A percentile compares a stretch with the other conserved stretches of the same genome.
phyloP scores from a whole-genome alignment of 2,113 vertebrate genomes.

The Anarhynchus alexandrinus region DNA sequence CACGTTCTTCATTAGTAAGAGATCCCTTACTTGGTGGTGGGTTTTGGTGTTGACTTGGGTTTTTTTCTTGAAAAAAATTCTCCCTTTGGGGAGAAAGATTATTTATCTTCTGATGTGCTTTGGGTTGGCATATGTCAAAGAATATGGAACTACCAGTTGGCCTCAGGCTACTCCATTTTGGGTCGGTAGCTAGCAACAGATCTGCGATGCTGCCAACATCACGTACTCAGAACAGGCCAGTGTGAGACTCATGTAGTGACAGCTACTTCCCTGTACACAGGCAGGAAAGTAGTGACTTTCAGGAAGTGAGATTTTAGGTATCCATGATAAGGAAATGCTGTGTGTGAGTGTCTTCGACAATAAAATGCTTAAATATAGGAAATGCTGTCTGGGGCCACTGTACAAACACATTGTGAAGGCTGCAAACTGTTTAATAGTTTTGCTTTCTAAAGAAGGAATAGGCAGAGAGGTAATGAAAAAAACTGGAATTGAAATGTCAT shows the following conservation, averaged over 20 bases:
- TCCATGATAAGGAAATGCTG: not conserved
- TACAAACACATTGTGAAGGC: not conserved
- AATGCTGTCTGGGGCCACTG: not conserved
- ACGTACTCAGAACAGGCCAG: not conserved
- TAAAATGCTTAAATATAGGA: slow-evolving; percentile 24
- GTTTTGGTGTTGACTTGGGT: not conserved
- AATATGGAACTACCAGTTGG: not conserved
- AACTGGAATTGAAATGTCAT: not conserved
- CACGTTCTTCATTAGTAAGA: not conserved
- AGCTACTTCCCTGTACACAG: not conserved
- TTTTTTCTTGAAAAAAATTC: not conserved
- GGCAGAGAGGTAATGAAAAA: not conserved
- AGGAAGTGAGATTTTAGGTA: not conserved
- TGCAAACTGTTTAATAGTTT: not conserved
- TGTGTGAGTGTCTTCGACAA: not conserved
- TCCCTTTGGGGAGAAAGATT: not conserved
- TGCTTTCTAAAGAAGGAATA: not conserved
- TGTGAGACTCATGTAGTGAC: not conserved
- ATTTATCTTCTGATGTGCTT: not conserved
- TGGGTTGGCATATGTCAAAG: no score
- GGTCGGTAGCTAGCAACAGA: not conserved
- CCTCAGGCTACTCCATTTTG: not conserved
- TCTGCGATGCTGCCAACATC: not conserved
- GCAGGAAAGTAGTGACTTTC: not conserved
- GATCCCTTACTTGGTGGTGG: not conserved